A percentile compares a stretch with the other conserved stretches of the same genome.
These are phyloP conservation scores for Xylocampa areola DNA, from an alignment of 2,888 invertebrate genomes.

Conservation along the genomic window DNA sequence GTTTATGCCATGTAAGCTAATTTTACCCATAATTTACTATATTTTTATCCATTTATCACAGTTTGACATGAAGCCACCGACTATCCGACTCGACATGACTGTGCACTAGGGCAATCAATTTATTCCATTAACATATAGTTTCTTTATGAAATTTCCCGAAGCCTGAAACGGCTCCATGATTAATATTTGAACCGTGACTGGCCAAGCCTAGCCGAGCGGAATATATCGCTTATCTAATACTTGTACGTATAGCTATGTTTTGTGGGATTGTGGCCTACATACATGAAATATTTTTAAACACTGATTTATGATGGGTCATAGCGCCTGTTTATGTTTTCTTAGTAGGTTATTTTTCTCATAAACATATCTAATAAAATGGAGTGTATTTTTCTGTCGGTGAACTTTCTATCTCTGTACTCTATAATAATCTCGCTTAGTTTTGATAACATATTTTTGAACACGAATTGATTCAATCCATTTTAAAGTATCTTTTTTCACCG, in stretches of 20 bases:
- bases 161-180: conserved; percentile 76
- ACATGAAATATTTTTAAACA: conserved; percentile 39
- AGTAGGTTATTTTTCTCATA: conserved; percentile 29
- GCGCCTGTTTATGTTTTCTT: conserved; percentile 26
- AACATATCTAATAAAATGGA: conserved; percentile 12
- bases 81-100: conserved; percentile 68
- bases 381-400: too few relatives aligned
- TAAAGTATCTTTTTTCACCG: conserved; percentile 15
- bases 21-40: conserved; percentile 8
- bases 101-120: conserved; percentile 70
- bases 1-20: conserved; percentile 30
- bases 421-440: background rate
- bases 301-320: conserved; percentile 32
- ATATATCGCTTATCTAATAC: conserved; percentile 69
- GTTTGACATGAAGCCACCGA: conserved; percentile 42
- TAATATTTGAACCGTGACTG: conserved; percentile 82
- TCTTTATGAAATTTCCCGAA: conserved; percentile 78
- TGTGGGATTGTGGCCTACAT: conserved; percentile 27
- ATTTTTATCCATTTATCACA: conserved; percentile 35
- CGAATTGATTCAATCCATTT: conserved; percentile 15
- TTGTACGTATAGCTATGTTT: conserved; percentile 28
- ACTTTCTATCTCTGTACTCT: too few relatives aligned
- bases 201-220: conserved; percentile 69
- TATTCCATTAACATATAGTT: conserved; percentile 82
- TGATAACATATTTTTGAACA: too few relatives aligned